Evolutionary conservation across 92 coral and sea anemone species (phyloP).

Genomic region (Actinostola sp.): DNA sequence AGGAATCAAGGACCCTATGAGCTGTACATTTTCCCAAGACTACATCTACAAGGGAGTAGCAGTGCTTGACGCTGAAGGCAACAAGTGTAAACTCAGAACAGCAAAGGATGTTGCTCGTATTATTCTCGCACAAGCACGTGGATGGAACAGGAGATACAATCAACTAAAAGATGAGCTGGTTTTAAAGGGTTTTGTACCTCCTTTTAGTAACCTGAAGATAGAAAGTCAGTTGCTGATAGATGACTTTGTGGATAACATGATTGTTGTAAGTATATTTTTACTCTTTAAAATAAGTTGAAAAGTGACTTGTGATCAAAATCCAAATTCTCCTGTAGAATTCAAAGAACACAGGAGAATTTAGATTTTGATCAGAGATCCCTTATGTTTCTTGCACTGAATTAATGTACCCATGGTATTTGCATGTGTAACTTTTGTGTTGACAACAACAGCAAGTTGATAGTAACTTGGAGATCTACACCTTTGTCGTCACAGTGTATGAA

Average conservation of each 20-base stretch:
- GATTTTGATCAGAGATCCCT: no score
- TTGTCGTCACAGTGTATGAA: no score
- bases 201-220: constrained; percentile 64
- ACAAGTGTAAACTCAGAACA: constrained; percentile 85
- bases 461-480: no score
- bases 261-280: constrained; percentile 73
- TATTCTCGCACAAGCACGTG: constrained; percentile 84
- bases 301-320: no score
- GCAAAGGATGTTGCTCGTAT: constrained; percentile 93
- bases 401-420: no score
- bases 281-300: not conserved
- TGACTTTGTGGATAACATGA: constrained; percentile 89
- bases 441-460: no score
- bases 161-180: constrained; percentile 70
- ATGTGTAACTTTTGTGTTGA: no score
- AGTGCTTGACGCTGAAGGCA: constrained; percentile 83
- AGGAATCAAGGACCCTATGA: constrained; percentile 93
- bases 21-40: constrained; percentile 88
- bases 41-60: constrained; percentile 98
- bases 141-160: constrained; percentile 80
- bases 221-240: constrained; percentile 90
- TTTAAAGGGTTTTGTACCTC: constrained; percentile 69
- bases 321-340: no score
- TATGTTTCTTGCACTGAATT: no score
- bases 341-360: no score